Base-by-base conservation (phyloP, 2,113 vertebrate genomes). In the Trichomycterus rosablanca region DNA sequence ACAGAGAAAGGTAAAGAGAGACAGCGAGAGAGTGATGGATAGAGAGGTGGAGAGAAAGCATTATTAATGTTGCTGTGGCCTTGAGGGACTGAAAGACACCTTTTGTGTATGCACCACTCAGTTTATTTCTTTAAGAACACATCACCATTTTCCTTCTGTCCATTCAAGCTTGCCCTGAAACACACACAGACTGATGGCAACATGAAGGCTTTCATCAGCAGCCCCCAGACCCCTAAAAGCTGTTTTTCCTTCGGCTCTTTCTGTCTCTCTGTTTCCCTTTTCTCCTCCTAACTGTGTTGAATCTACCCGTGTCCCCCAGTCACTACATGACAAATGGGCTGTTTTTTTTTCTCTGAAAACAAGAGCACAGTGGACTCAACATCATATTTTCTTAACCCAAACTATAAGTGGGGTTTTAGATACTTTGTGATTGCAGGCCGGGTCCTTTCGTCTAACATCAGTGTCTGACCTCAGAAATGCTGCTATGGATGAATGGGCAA, bases 11-110 rank as follows among this genome's bases (percentile, higher is more conserved):
- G n/a, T n/a, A n/a, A n/a, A n/a, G n/a, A n/a, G n/a, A n/a, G n/a
- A n/a, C n/a, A n/a, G n/a, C n/a, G n/a, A n/a, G n/a, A n/a, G 43
- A 50, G 62, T 65, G 42, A 37, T 26, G 42, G 46, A 24, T 32
- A 37, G 30, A 7, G 37, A 73, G 53, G 10, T 20, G 2, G 7
- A 16, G 24, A 14, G 18, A 19, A 28, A 34, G 49, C 34, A 26
- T 35, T 49, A 74, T 76, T 82, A 80, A 82, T 78, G 76, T 66
- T 79, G 53, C 74, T 53, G 68, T 64, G 71, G 78, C 72, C 57
- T 74, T 75, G 61, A 74, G 16, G 39, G 72, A 78, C 61, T 74
- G 68, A 74, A 19, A 45, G 71, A 77, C 65, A 63, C 63, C 66
- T 73, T 52, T 63, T 28, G n/a, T n/a, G n/a, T n/a, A n/a, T n/a